Conservation (phyloP, 2,888 invertebrate genomes). For the Cloeon dipterum region DNA sequence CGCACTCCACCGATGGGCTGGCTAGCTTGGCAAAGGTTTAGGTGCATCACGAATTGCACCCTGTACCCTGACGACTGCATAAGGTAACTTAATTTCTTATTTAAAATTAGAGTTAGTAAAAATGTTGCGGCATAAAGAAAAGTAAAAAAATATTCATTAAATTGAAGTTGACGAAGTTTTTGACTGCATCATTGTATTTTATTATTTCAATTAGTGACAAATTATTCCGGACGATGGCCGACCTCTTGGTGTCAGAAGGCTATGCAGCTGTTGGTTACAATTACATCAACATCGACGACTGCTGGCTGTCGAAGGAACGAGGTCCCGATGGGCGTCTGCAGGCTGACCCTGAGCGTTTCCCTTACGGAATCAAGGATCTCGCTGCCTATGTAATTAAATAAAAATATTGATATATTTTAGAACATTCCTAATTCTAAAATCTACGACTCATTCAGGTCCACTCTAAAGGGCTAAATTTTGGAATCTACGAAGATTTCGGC, state of each 20-base stretch:
- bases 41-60: constrained; percentile 37
- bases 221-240: constrained; percentile 33
- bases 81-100: constrained; percentile 21
- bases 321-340: constrained; percentile 30
- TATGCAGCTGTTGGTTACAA: constrained; percentile 47
- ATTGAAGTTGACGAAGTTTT: not conserved
- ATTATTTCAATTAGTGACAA: constrained; percentile 25
- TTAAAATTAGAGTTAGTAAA: too few species aligned
- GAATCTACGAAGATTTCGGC: constrained; percentile 63
- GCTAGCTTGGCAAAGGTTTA: constrained; percentile 43
- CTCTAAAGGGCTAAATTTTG: constrained; percentile 46
- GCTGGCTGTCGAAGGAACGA: constrained; percentile 43
- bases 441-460: constrained; percentile 45
- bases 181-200: not conserved
- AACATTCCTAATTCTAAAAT: too few species aligned
- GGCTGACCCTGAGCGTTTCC: constrained; percentile 42
- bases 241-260: constrained; percentile 37
- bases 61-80: constrained; percentile 38
- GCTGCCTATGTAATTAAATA: constrained; percentile 52
- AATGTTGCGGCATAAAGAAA: not conserved
- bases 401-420: too few species aligned
- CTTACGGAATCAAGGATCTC: constrained; percentile 42
- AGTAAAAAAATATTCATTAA: not conserved
- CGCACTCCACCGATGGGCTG: constrained; percentile 50
- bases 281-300: constrained; percentile 51